Evolutionary conservation across 2,797 vertebrate species (phyloP).

Genomic region (Pseudochromis fuscus): DNA sequence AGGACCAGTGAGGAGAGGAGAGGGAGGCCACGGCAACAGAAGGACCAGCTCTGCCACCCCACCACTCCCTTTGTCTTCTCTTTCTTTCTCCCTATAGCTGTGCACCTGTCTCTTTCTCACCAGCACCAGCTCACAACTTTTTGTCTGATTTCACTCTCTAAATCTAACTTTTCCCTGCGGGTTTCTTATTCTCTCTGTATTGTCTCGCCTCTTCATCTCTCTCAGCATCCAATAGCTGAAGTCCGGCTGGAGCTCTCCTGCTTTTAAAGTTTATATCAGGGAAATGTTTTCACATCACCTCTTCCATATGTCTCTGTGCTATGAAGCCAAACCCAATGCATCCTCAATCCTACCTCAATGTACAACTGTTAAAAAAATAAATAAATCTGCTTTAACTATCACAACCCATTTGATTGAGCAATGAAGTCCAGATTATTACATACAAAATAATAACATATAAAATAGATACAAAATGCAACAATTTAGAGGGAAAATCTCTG

Average conservation of each 20-base stretch:
- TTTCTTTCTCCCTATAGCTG: conserved; percentile 73
- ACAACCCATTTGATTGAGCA: no score
- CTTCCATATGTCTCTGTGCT: conserved; percentile 49
- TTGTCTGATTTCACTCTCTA: conserved; percentile 59
- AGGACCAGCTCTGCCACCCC: conserved; percentile 67
- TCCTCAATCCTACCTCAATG: no score
- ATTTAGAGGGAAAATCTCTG: no score
- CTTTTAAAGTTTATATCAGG: conserved; percentile 53
- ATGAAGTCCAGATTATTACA: no score
- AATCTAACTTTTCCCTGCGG: conserved; percentile 44
- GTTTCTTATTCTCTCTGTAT: conserved; percentile 35
- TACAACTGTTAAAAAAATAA: no score
- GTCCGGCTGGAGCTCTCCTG: conserved; percentile 49
- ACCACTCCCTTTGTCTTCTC: conserved; percentile 55
- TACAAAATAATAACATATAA: no score
- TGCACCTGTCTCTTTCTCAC: conserved; percentile 77
- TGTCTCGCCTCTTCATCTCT: conserved; percentile 24
- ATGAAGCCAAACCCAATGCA: conserved; percentile 24
- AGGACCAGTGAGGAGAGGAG: conserved; percentile 77
- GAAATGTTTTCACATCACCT: conserved; percentile 31
- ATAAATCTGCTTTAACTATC: no score
- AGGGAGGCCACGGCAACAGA: conserved; percentile 78
- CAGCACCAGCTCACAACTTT: conserved; percentile 50
- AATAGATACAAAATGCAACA: no score
- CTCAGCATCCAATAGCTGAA: conserved; percentile 31